Base-by-base conservation (phyloP, 2,113 vertebrate species). In the Anseranas semipalmata region DNA sequence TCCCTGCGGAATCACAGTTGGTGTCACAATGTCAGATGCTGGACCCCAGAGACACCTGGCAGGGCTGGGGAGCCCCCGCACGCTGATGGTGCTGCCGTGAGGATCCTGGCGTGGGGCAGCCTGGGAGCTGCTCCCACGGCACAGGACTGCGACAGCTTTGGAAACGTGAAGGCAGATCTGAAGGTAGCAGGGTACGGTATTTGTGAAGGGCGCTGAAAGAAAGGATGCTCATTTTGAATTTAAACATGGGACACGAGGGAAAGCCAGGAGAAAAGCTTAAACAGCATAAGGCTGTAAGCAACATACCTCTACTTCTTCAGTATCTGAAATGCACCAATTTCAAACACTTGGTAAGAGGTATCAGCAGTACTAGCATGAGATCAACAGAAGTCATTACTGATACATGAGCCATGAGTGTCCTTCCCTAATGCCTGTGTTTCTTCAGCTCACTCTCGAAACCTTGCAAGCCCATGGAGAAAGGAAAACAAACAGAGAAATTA, bases 391-490 rank as follows among this genome's bases (percentile, higher is more conserved):
- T 78, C 80, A 45, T 19, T 39, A 59, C 10, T 45, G 41, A 75
- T 11, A 35, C 22, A 30, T 2, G 66, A 87, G 9, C 28, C 6
- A 0, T 2, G 20, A 68, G 41, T 4, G 18, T 35, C 63, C 85
- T 89, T 22, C 74, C 30, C 72, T 0, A 39, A 24, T 0, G 30
- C 33, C 56, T 33, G 35, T 0, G 2, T 24, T 53, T 67, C 62
- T 62, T 14, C 70, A 68, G 66, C 80, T 78, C 71, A 30, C 50
- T 33, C 85, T 91, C 87, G 68, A 91, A 37, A 53, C 35, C 28
- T 2, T 39, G 18, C 17, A 12, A 65, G 39, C 25, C 21, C 58
- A 48, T 17, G 24, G 3, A 53, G 45, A 46, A 0, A 22, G 71
- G 37, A 43, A 55, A 84, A 41, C 6, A 79, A 46, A 18, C 13